Conservation (phyloP, 2,113 vertebrate species). For the Salvelinus namaycush region DNA sequence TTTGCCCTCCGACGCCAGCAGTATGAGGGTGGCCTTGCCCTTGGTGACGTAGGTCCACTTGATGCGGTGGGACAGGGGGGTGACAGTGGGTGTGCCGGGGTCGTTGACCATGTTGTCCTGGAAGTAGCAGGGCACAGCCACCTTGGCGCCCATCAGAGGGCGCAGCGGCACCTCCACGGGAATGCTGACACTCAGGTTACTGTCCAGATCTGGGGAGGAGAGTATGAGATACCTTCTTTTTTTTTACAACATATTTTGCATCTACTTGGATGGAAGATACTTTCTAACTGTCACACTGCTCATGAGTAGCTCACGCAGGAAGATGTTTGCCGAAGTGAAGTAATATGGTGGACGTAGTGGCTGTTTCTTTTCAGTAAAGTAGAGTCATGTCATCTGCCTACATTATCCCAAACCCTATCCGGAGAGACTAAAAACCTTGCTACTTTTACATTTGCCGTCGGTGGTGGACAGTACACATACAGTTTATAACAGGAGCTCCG, state of each 20-base stretch:
- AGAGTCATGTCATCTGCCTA: too few relatives aligned
- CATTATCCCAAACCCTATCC: too few relatives aligned
- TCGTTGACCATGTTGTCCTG: constrained; percentile 83
- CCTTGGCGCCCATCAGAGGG: constrained; percentile 82
- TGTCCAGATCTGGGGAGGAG: constrained; percentile 59
- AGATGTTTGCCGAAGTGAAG: too few relatives aligned
- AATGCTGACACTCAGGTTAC: constrained; percentile 87
- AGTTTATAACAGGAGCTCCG: too few relatives aligned
- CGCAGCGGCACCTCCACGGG: constrained; percentile 80
- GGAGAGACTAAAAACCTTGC: too few relatives aligned
- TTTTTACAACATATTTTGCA: neutral
- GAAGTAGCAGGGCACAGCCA: constrained; percentile 94
- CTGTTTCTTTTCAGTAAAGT: too few relatives aligned
- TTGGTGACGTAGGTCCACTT: constrained; percentile 90
- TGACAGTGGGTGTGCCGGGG: constrained; percentile 73
- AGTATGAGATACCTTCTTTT: neutral
- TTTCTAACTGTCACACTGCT: too few relatives aligned
- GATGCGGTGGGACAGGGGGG: constrained; percentile 85
- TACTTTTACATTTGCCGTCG: neutral
- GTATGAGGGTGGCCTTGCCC: constrained; percentile 78
- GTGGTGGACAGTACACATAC: too few relatives aligned
- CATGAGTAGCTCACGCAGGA: too few relatives aligned
- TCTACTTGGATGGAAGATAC: too few relatives aligned
- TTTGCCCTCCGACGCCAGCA: constrained; percentile 84
- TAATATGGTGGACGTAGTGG: too few relatives aligned